Evolutionary conservation across 2,797 vertebrate species (phyloP).

Genomic region (Falco rusticolus): DNA sequence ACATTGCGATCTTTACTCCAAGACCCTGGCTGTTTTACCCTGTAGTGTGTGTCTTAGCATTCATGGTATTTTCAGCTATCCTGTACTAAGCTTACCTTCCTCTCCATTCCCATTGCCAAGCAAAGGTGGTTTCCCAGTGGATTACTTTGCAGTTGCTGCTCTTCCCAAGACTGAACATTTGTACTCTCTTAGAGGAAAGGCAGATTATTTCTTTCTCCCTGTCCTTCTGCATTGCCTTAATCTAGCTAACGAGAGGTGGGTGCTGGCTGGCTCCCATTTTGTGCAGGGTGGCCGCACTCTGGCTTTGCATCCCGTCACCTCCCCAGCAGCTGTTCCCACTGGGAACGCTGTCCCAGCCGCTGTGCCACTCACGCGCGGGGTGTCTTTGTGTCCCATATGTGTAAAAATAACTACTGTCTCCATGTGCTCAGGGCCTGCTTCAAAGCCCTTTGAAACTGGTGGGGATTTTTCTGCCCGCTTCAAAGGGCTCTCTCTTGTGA

Average conservation of each 20-base stretch:
- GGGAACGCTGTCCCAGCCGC: neutral
- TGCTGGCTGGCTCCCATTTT: neutral
- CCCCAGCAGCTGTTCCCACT: rapidly evolving
- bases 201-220: neutral
- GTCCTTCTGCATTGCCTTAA: neutral
- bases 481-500: constrained; percentile 20
- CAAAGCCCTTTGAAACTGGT: constrained; percentile 7
- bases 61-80: neutral
- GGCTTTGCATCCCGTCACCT: neutral
- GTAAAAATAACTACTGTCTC: neutral
- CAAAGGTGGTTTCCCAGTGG: neutral
- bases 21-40: neutral
- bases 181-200: neutral
- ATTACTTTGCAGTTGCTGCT: neutral
- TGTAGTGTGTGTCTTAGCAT: neutral
- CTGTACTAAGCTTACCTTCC: neutral
- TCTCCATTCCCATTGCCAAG: neutral
- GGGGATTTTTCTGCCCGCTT: constrained; percentile 32
- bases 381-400: rapidly evolving
- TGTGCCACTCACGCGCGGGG: rapidly evolving
- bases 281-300: rapidly evolving
- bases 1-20: neutral
- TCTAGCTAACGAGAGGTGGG: neutral
- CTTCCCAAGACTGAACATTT: neutral
- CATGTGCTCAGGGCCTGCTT: neutral